Conservation (phyloP, 2,888 invertebrate species). For the Drosophila mimetica region DNA sequence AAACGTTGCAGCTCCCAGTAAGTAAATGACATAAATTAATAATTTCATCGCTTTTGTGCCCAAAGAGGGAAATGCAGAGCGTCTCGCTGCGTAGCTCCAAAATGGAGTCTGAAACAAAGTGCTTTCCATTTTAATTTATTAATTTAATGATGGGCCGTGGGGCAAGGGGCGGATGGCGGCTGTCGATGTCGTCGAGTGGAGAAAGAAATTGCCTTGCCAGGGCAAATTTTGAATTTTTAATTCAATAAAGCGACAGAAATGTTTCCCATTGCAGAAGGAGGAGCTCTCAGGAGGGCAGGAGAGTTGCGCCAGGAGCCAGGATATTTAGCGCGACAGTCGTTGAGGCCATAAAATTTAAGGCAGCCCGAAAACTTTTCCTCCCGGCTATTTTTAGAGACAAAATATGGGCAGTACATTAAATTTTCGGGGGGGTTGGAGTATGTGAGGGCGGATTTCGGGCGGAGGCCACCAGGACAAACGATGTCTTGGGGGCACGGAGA, state of each 20-base stretch:
- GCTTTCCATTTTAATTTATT: slow-evolving; percentile 80
- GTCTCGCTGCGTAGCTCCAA: neutral
- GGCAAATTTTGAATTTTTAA: slow-evolving; percentile 73
- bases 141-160: slow-evolving; percentile 71
- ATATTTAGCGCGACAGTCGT: slow-evolving; percentile 73
- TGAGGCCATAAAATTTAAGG: slow-evolving; percentile 64
- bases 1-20: slow-evolving; percentile 65
- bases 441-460: slow-evolving; percentile 13
- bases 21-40: slow-evolving; percentile 77
- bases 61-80: neutral
- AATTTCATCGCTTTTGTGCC: slow-evolving; percentile 59
- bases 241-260: slow-evolving; percentile 74
- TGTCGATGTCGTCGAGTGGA: slow-evolving; percentile 11
- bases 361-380: slow-evolving; percentile 36
- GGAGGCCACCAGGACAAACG: slow-evolving; percentile 28
- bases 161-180: slow-evolving; percentile 12
- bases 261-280: slow-evolving; percentile 55
- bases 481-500: slow-evolving; percentile 37
- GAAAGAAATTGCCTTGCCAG: slow-evolving; percentile 42
- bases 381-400: slow-evolving; percentile 61
- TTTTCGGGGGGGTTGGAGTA: slow-evolving; percentile 28
- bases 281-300: slow-evolving; percentile 4
- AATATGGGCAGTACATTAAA: slow-evolving; percentile 68
- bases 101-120: slow-evolving; percentile 68
- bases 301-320: slow-evolving; percentile 13